These are phyloP conservation scores for Noctua janthe DNA, from an alignment of 2,888 invertebrate genomes.

Conservation along the genomic window DNA sequence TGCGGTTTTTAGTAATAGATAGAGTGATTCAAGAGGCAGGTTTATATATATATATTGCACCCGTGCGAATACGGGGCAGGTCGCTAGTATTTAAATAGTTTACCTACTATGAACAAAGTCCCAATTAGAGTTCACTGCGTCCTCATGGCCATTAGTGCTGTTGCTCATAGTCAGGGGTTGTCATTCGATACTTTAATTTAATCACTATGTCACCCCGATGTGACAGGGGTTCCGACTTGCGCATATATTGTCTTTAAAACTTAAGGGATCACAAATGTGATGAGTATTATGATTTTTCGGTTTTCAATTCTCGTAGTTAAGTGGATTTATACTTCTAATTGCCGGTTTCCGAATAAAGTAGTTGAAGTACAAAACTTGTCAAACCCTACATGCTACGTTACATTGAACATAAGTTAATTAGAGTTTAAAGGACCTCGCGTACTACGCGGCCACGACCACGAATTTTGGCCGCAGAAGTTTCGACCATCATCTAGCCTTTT, in stretches of 20 bases:
- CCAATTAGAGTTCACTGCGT: no score
- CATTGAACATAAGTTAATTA: neutral
- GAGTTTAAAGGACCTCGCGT: neutral
- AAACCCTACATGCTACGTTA: neutral
- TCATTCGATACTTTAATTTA: neutral
- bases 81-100: slow-evolving; percentile 7
- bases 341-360: neutral
- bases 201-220: neutral
- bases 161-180: neutral
- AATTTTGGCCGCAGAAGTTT: neutral
- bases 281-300: neutral
- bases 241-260: neutral
- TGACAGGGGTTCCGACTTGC: slow-evolving; percentile 1
- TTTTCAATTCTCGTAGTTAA: neutral
- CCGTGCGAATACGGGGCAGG: no score
- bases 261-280: neutral
- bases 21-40: no score
- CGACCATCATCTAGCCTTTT: neutral
- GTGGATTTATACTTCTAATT: neutral
- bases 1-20: no score
- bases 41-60: no score
- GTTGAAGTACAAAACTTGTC: neutral
- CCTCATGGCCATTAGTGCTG: neutral
- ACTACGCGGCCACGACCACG: neutral
- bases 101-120: neutral